Percentiles rank a stretch among this genome's conserved stretches.
Evolutionary conservation across 2,888 invertebrate genomes (phyloP).

Genomic region (Coleophora flavipennella): DNA sequence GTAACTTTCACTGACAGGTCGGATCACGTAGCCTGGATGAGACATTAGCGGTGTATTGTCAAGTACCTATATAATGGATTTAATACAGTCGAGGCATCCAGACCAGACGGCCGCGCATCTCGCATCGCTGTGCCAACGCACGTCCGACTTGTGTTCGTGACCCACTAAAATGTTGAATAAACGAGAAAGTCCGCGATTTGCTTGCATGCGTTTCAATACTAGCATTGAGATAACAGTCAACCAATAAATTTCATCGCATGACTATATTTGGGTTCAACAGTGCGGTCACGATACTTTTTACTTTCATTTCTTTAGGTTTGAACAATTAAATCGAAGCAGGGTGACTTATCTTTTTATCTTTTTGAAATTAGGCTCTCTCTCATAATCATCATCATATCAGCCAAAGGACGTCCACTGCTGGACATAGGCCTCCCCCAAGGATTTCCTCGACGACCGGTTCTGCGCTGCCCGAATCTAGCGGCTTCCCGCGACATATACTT

Average conservation of each 20-base stretch:
- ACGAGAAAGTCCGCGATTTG: slow-evolving; percentile 45
- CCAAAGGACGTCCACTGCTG: too few species aligned
- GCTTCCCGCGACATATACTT: too few species aligned
- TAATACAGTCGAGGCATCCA: slow-evolving; percentile 21
- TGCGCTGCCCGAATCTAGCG: too few species aligned
- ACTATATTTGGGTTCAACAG: too few species aligned
- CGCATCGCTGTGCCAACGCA: slow-evolving; percentile 23
- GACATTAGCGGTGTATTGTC: slow-evolving; percentile 38
- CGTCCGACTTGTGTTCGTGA: slow-evolving; percentile 25
- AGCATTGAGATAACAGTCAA: slow-evolving; percentile 2
- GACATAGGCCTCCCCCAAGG: too few species aligned
- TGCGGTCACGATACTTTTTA: too few species aligned
- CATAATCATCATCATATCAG: too few species aligned
- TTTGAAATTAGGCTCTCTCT: too few species aligned
- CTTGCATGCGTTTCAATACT: too few species aligned
- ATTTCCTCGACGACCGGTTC: too few species aligned
- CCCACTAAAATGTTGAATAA: slow-evolving; percentile 57
- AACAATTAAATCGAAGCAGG: too few species aligned
- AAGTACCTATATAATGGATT: slow-evolving; percentile 43
- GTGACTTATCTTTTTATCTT: too few species aligned
- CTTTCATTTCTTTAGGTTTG: neutral
- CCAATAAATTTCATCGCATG: slow-evolving; percentile 11
- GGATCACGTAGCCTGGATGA: slow-evolving; percentile 37
- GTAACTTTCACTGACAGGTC: slow-evolving; percentile 52
- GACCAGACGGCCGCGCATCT: slow-evolving; percentile 23